These are phyloP conservation scores for Bufotes viridis DNA, from an alignment of 2,797 vertebrate genomes.

Conservation along the genomic window DNA sequence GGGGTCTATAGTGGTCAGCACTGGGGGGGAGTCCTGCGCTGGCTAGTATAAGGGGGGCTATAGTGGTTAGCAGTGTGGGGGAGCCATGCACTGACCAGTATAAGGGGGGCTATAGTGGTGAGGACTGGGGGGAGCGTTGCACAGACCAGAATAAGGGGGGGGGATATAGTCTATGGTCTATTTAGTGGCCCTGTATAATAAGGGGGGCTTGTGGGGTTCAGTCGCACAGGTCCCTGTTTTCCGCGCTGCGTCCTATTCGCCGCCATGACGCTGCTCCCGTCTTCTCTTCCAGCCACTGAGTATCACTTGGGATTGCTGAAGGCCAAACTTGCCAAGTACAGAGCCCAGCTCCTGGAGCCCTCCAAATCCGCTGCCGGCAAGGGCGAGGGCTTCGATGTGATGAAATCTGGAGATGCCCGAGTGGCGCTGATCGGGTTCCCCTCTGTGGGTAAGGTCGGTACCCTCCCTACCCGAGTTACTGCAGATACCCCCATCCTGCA, in stretches of 20 bases:
- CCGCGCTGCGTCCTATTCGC: neutral
- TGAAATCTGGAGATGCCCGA: slow-evolving; percentile 98
- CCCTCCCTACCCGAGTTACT: neutral
- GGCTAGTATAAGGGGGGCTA: neutral
- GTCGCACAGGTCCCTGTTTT: neutral
- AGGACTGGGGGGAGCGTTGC: no score
- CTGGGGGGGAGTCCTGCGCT: neutral
- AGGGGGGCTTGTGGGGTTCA: neutral
- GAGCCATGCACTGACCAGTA: neutral
- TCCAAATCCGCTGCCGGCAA: slow-evolving; percentile 90
- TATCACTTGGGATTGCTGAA: slow-evolving; percentile 97
- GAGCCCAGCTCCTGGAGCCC: slow-evolving; percentile 93
- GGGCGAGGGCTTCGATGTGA: slow-evolving; percentile 98
- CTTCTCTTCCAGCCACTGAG: slow-evolving; percentile 84
- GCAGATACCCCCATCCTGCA: neutral
- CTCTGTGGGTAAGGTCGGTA: slow-evolving; percentile 97
- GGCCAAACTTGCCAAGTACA: slow-evolving; percentile 96
- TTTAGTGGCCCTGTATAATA: neutral
- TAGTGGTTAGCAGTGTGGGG: no score
- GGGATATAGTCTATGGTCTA: no score
- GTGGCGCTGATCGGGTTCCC: slow-evolving; percentile 97
- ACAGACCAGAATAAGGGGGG: no score
- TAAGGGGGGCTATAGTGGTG: neutral
- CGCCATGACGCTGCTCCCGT: neutral
- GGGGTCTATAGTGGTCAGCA: neutral